Base-by-base conservation (phyloP, 2,888 invertebrate species). In the Parapristionchus giblindavisi region DNA sequence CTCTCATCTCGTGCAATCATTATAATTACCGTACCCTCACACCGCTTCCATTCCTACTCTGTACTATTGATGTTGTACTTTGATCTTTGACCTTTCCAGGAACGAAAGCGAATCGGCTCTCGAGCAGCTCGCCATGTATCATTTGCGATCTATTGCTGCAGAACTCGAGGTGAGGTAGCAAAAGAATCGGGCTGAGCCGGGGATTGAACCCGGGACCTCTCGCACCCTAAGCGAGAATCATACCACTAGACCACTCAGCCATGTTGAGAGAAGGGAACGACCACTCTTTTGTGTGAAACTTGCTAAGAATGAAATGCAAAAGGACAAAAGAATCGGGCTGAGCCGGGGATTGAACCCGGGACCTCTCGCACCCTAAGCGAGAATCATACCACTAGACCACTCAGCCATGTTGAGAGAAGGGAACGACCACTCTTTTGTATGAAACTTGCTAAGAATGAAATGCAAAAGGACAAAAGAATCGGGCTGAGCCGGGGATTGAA, bases 151-250 rank as follows among this genome's bases (percentile, higher is more conserved):
- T 34, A 68, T 68, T 32, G 68, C 52, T 34, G 52, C n/a, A 27
- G 52, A 68, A 2, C 52, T 68, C 14, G 68, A 68, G 68, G 68
- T 68, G 52, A 52, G 52, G 32, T 11, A 8, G 52, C 27, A 21
- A 71, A 71, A 71, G 17, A 0, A 4, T 29, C 8, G 80, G 80
- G 80, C 80, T 80, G 75, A 79, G 78, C 83, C 83, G 83, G 83
- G 84, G 83, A 83, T 87, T 81, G 86, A 87, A 82, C 85, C 83
- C 86, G 85, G 87, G 87, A 88, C 87, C 87, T 87, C 85, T 88
- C 87, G 87, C 87, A 88, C 87, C 87, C 87, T 87, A 87, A 87
- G 87, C 87, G 85, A 88, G 85, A 87, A 87, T 87, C 87, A 88
- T 87, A 85, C 87, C 87, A 86, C 87, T 88, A 88, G 87, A 87